A percentile compares a stretch with the other conserved stretches of the same genome.
Conservation (phyloP, 1,140 invertebrate species). For the Atta colombica region DNA sequence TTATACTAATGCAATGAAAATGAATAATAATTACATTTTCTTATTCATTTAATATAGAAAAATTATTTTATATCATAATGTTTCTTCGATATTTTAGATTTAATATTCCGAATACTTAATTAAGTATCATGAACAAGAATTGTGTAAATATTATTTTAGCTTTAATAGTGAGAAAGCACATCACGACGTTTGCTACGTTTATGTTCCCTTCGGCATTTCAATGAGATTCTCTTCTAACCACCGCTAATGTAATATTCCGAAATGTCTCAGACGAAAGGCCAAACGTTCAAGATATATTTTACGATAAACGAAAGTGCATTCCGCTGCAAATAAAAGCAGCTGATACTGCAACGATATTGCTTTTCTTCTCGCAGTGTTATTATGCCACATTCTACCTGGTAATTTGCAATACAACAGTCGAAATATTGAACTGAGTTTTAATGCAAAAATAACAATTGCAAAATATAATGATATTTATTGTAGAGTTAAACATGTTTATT, state of each 20-base stretch:
- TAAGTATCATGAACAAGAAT: slow-evolving; percentile 1
- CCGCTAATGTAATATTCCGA: slow-evolving; percentile 40
- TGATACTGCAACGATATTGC: slow-evolving; percentile 38
- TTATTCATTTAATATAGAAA: neutral
- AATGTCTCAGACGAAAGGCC: slow-evolving; percentile 39
- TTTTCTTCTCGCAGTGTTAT: slow-evolving; percentile 15
- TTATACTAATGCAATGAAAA: neutral
- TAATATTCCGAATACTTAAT: slow-evolving; percentile 2
- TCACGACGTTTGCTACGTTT: slow-evolving; percentile 18
- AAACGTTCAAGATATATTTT: slow-evolving; percentile 37
- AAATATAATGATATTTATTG: neutral
- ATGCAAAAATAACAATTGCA: slow-evolving; percentile 1
- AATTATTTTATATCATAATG: neutral
- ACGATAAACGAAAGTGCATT: slow-evolving; percentile 47
- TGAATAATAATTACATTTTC: neutral
- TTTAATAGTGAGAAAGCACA: neutral
- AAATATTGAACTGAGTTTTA: slow-evolving; percentile 13
- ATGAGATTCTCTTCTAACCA: slow-evolving; percentile 28
- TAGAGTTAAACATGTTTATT: neutral
- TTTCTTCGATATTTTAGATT: neutral
- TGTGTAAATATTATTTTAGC: slow-evolving; percentile 18
- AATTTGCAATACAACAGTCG: slow-evolving; percentile 16
- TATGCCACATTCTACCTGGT: slow-evolving; percentile 11
- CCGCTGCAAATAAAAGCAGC: slow-evolving; percentile 36
- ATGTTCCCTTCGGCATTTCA: slow-evolving; percentile 17